Conservation (phyloP, 2,888 invertebrate genomes). For the Leucophora obtusa region DNA sequence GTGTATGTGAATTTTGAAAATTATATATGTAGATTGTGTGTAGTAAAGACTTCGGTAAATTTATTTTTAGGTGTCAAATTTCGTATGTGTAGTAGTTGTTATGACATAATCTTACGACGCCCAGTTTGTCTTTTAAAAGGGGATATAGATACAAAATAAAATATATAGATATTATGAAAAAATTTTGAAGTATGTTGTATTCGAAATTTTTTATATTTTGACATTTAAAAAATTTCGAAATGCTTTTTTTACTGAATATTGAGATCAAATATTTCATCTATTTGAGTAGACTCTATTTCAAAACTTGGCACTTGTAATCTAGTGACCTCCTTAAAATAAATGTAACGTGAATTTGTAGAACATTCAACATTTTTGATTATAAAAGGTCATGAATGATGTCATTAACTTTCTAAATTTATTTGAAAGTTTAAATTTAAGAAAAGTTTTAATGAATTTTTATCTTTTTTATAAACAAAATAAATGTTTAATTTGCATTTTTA, state of each 20-base stretch:
- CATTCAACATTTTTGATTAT: neutral
- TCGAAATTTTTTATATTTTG: neutral
- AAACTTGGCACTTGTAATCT: conserved; percentile 1
- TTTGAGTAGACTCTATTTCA: neutral
- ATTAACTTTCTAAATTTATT: no score
- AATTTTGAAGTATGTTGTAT: neutral
- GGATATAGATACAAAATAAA: neutral
- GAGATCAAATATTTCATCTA: neutral
- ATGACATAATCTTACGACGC: conserved; percentile 40
- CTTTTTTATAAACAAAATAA: no score
- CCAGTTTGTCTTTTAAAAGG: conserved; percentile 2
- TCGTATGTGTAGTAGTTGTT: conserved; percentile 38
- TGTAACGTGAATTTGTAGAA: neutral
- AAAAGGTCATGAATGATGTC: neutral
- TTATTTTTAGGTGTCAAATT: conserved; percentile 57
- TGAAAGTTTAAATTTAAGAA: no score
- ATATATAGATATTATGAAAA: neutral
- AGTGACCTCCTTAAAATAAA: conserved; percentile 13
- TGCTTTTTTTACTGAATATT: neutral
- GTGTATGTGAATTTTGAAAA: neutral
- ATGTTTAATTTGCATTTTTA: no score
- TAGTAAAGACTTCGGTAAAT: conserved; percentile 21
- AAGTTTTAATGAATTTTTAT: no score
- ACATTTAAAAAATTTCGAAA: neutral
- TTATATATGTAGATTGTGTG: no score